These are phyloP conservation scores for Eutrigla gurnardus DNA, from an alignment of 2,797 vertebrate genomes.

Conservation along the genomic window DNA sequence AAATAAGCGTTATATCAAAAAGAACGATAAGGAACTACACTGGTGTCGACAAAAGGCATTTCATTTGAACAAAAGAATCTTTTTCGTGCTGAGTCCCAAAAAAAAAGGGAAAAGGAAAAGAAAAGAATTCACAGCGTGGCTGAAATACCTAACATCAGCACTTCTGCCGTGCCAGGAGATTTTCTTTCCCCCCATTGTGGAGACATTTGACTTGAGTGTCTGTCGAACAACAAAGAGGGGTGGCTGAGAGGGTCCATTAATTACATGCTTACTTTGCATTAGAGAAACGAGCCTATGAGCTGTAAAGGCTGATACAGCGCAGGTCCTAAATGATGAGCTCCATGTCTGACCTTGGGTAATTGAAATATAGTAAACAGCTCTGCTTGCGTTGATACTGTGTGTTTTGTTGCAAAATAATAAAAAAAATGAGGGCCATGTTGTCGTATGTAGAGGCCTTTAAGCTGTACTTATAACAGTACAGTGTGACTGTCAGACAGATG, in stretches of 20 bases:
- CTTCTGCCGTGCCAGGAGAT: conserved; percentile 79
- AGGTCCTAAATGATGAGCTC: conserved; percentile 75
- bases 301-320: conserved; percentile 73
- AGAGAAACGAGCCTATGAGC: conserved; percentile 78
- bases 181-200: conserved; percentile 78
- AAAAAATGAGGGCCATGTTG: conserved; percentile 3
- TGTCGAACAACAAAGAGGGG: conserved; percentile 84
- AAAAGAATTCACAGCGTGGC: conserved; percentile 58
- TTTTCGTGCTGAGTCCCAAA: conserved; percentile 51
- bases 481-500: conserved; percentile 51
- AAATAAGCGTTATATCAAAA: conserved; percentile 49
- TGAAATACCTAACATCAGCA: conserved; percentile 81
- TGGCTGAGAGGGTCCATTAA: conserved; percentile 82
- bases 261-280: conserved; percentile 85
- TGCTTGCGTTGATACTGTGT: conserved; percentile 29
- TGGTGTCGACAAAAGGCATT: conserved; percentile 45
- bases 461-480: not conserved
- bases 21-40: conserved; percentile 39
- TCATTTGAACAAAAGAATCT: conserved; percentile 62
- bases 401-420: conserved; percentile 12
- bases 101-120: conserved; percentile 42
- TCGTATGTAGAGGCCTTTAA: conserved; percentile 1
- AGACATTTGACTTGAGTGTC: conserved; percentile 84
- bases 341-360: conserved; percentile 80
- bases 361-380: conserved; percentile 75